Evolutionary conservation across 1,140 invertebrate genomes (phyloP).

Genomic region (Lepeophtheirus salmonis): DNA sequence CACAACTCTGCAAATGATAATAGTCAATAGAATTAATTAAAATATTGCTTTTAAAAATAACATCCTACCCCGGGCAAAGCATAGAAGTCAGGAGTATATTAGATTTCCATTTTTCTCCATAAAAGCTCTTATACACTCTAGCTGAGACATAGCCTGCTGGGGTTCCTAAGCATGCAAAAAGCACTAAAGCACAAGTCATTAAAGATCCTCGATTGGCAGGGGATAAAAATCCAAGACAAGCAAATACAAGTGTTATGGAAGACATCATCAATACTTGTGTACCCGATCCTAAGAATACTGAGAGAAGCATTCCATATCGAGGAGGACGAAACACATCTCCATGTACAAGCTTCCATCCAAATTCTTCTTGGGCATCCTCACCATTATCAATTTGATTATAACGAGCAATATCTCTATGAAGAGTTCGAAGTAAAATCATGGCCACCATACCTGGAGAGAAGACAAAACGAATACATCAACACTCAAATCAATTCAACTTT

Average conservation of each 20-base stretch:
- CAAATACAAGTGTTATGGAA: slow-evolving; percentile 58
- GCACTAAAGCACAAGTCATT: slow-evolving; percentile 90
- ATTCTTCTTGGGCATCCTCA: slow-evolving; percentile 95
- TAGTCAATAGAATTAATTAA: not conserved
- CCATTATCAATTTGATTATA: slow-evolving; percentile 56
- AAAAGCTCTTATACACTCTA: slow-evolving; percentile 91
- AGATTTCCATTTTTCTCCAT: slow-evolving; percentile 93
- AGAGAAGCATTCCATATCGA: slow-evolving; percentile 84
- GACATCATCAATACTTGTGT: slow-evolving; percentile 60
- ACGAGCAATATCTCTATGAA: slow-evolving; percentile 88
- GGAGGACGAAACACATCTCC: slow-evolving; percentile 88
- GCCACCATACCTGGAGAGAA: slow-evolving; percentile 89
- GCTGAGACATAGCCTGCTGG: slow-evolving; percentile 90
- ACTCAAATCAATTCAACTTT: slow-evolving; percentile 36
- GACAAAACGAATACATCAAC: slow-evolving; percentile 22
- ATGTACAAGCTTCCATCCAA: slow-evolving; percentile 96
- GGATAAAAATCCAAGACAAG: slow-evolving; percentile 89
- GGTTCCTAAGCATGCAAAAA: slow-evolving; percentile 84
- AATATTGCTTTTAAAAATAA: not conserved
- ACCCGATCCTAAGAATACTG: slow-evolving; percentile 83
- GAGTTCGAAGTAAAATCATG: slow-evolving; percentile 89
- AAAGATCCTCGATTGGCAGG: slow-evolving; percentile 92
- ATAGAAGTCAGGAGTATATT: slow-evolving; percentile 90
- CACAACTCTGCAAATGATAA: slow-evolving; percentile 49
- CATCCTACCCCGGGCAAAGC: slow-evolving; percentile 72